Evolutionary conservation across 2,797 vertebrate genomes (phyloP).

Genomic region (Urosaurus nigricauda): DNA sequence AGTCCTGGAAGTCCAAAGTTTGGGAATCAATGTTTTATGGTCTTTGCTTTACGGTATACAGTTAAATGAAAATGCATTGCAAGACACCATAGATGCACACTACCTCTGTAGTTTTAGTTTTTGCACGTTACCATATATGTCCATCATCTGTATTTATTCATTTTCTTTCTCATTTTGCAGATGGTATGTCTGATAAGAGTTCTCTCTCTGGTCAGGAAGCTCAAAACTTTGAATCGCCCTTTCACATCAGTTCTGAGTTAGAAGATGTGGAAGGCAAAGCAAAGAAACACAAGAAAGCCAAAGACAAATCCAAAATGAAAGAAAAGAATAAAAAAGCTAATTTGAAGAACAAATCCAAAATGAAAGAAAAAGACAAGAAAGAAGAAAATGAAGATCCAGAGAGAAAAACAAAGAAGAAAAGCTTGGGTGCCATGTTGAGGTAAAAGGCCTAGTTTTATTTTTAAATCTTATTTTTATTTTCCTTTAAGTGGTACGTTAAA

Average conservation of each 20-base stretch:
- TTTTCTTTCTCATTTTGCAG: conserved; percentile 76
- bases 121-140: conserved; percentile 34
- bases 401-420: conserved; percentile 92
- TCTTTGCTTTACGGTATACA: conserved; percentile 49
- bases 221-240: conserved; percentile 85
- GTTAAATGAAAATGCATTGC: conserved; percentile 27
- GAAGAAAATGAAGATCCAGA: conserved; percentile 86
- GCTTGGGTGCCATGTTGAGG: conserved; percentile 92
- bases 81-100: conserved; percentile 41
- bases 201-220: conserved; percentile 88
- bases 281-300: conserved; percentile 88
- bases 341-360: conserved; percentile 81
- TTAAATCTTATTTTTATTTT: too few relatives aligned
- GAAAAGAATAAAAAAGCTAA: conserved; percentile 74
- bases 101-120: conserved; percentile 52
- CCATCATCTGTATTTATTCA: conserved; percentile 51
- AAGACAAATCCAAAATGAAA: conserved; percentile 92
- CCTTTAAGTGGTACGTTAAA: background rate
- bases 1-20: too few relatives aligned
- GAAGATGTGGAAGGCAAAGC: conserved; percentile 84
- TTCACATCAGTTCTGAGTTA: conserved; percentile 80
- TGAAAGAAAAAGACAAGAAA: conserved; percentile 87
- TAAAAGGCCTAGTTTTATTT: conserved; percentile 60
- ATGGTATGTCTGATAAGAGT: conserved; percentile 91
- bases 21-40: conserved; percentile 24